Conservation (phyloP, 2,888 invertebrate genomes). For the Oligia latruncula region DNA sequence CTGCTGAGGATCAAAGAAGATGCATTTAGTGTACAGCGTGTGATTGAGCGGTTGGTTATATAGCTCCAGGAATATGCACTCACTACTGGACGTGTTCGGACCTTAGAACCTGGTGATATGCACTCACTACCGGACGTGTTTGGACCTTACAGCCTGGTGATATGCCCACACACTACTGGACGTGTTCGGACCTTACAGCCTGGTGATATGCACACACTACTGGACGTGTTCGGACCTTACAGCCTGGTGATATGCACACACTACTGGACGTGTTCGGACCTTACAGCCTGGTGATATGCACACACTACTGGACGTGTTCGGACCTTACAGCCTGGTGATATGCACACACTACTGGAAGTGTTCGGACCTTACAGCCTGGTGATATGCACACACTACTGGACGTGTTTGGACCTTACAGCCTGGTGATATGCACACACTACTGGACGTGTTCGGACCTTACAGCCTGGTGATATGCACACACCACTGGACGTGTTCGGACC, state of each 20-base stretch:
- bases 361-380: neutral
- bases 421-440: slow-evolving; percentile 53
- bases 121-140: no score
- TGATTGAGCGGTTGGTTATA: slow-evolving; percentile 53
- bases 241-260: slow-evolving; percentile 44
- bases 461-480: slow-evolving; percentile 44
- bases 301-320: slow-evolving; percentile 50
- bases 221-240: slow-evolving; percentile 9
- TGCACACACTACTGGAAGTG: slow-evolving; percentile 51
- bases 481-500: slow-evolving; percentile 34
- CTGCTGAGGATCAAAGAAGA: slow-evolving; percentile 50
- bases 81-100: slow-evolving; percentile 25
- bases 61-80: slow-evolving; percentile 57
- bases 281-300: slow-evolving; percentile 21
- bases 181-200: neutral
- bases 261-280: slow-evolving; percentile 35
- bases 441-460: slow-evolving; percentile 8
- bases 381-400: slow-evolving; percentile 55
- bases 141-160: neutral
- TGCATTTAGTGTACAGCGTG: slow-evolving; percentile 72
- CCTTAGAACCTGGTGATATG: no score
- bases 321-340: slow-evolving; percentile 14
- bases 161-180: slow-evolving; percentile 52
- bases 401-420: neutral
- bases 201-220: slow-evolving; percentile 53